Conservation (phyloP, 2,888 invertebrate genomes). For the Amblyteles armatorius region DNA sequence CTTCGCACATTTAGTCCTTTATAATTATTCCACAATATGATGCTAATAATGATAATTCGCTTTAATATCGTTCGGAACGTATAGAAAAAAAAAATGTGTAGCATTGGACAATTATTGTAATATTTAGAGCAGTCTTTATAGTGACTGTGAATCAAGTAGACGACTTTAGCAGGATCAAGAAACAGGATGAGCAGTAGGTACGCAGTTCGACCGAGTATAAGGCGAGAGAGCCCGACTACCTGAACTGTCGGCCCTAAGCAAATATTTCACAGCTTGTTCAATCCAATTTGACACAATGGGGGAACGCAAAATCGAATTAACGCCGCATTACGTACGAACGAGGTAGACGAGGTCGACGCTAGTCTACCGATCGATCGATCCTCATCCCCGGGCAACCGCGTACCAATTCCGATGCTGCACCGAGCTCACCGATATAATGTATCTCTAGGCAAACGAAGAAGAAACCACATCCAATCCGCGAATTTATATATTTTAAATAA, state of each 20-base stretch:
- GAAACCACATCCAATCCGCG: neutral
- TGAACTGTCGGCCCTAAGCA: slow-evolving; percentile 75
- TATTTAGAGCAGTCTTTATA: neutral
- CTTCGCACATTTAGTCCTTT: too few relatives aligned
- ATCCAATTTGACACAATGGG: slow-evolving; percentile 79
- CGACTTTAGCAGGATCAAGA: slow-evolving; percentile 13
- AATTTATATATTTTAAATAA: neutral
- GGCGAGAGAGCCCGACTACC: slow-evolving; percentile 51
- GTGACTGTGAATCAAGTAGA: neutral
- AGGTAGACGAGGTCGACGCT: slow-evolving; percentile 39
- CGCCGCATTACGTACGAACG: slow-evolving; percentile 74
- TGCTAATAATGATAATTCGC: too few relatives aligned
- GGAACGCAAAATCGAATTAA: slow-evolving; percentile 79
- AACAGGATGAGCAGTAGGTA: neutral
- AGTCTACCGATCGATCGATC: slow-evolving; percentile 63
- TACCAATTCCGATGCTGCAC: slow-evolving; percentile 43
- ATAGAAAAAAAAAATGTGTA: neutral
- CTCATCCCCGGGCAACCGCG: slow-evolving; percentile 46
- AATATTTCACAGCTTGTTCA: slow-evolving; percentile 79
- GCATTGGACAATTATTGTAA: neutral
- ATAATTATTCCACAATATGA: too few relatives aligned
- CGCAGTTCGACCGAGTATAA: slow-evolving; percentile 5
- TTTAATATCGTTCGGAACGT: neutral
- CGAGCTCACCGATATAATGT: slow-evolving; percentile 29
- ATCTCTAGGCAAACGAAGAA: slow-evolving; percentile 41